phyloP scores from a whole-genome alignment of 1,140 invertebrate genomes.

The Drosophila melanica region DNA sequence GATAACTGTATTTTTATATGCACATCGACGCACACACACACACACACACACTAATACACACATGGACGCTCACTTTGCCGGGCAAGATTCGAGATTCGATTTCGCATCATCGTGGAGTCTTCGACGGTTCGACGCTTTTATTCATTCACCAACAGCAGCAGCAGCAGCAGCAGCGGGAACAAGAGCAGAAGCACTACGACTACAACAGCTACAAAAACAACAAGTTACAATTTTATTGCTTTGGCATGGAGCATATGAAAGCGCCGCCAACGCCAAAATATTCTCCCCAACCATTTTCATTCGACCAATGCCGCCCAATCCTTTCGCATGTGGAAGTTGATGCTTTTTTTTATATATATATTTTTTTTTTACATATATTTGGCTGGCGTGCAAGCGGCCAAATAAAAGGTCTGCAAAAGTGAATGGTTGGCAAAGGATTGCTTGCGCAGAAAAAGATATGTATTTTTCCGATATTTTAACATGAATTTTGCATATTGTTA shows the following conservation, averaged over 20 bases:
- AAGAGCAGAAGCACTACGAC: background rate
- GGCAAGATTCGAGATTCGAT: constrained; percentile 70
- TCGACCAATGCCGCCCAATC: constrained; percentile 36
- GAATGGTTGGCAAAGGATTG: constrained; percentile 65
- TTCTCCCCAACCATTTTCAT: background rate
- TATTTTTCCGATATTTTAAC: constrained; percentile 83
- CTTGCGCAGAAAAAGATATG: constrained; percentile 74
- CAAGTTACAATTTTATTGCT: constrained; percentile 78
- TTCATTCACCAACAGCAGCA: constrained; percentile 59
- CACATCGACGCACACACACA: constrained; percentile 29
- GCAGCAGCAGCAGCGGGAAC: constrained; percentile 17
- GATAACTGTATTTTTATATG: constrained; percentile 80
- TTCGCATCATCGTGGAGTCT: constrained; percentile 68
- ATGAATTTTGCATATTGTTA: constrained; percentile 83
- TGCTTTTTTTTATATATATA: background rate
- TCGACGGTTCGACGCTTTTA: constrained; percentile 76
- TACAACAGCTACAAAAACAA: constrained; percentile 52
- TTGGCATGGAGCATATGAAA: constrained; percentile 80
- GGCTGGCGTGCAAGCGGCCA: constrained; percentile 56
- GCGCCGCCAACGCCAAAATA: constrained; percentile 45
- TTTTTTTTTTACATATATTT: constrained; percentile 29
- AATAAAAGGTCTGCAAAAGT: constrained; percentile 37
- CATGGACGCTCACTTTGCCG: constrained; percentile 60
- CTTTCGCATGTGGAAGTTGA: constrained; percentile 39
- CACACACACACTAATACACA: constrained; percentile 30